These are phyloP conservation scores for Hoplodrina ambigua DNA, from an alignment of 2,888 invertebrate species.

Conservation along the genomic window DNA sequence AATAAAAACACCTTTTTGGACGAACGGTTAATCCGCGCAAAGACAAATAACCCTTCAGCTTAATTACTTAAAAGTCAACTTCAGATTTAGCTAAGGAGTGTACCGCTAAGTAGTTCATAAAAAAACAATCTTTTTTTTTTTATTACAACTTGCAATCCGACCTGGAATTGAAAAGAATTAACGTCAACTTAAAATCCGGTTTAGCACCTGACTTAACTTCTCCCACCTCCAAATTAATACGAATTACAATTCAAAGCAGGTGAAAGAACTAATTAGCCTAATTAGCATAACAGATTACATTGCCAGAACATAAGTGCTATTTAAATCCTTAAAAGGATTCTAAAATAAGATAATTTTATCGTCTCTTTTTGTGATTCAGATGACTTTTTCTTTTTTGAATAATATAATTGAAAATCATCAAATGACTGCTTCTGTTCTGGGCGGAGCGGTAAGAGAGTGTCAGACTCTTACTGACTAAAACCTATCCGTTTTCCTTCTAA, in stretches of 20 bases:
- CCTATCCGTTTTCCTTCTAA: too few species aligned
- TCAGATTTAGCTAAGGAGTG: not conserved
- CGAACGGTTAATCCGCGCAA: not conserved
- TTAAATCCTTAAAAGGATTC: conserved; percentile 28
- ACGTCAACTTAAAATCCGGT: conserved; percentile 35
- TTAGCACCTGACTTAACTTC: conserved; percentile 20
- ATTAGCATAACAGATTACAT: conserved; percentile 22
- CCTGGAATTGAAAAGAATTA: conserved; percentile 17
- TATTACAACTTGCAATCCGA: not conserved
- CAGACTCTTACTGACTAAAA: too few species aligned
- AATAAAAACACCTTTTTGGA: too few species aligned
- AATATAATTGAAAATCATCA: too few species aligned
- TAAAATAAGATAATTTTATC: not conserved
- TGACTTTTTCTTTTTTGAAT: too few species aligned
- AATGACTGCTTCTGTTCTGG: too few species aligned
- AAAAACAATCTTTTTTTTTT: not conserved
- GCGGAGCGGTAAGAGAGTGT: too few species aligned
- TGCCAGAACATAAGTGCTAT: conserved; percentile 19
- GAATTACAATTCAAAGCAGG: conserved; percentile 24
- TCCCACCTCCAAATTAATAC: conserved; percentile 8
- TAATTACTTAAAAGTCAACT: conserved; percentile 8
- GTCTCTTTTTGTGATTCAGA: not conserved
- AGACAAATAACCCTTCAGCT: not conserved
- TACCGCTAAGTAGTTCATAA: not conserved
- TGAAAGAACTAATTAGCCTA: conserved; percentile 11